Conservation (phyloP, 2,888 invertebrate genomes). For the Silvanus unidentatus region DNA sequence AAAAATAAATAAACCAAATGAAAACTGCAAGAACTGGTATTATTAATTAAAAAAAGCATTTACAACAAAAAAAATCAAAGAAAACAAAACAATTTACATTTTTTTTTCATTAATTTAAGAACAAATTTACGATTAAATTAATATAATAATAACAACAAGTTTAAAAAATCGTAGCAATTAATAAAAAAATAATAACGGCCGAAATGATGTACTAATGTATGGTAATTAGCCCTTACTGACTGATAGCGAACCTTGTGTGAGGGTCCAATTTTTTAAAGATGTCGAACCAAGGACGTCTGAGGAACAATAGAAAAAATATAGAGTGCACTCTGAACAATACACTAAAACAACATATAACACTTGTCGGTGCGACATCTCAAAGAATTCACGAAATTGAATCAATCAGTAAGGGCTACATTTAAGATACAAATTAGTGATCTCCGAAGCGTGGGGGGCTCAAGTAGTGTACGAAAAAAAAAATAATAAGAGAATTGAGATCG, state of each 20-base stretch:
- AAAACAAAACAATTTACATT: slow-evolving; percentile 71
- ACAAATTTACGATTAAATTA: slow-evolving; percentile 65
- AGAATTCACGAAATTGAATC: slow-evolving; percentile 8
- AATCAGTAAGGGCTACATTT: not conserved
- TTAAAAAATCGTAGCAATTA: slow-evolving; percentile 52
- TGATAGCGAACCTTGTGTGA: too few species aligned
- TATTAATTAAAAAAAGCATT: slow-evolving; percentile 66
- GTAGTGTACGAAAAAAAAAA: too few species aligned
- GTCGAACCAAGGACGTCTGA: slow-evolving; percentile 27
- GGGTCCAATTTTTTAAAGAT: not conserved
- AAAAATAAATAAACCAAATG: slow-evolving; percentile 43
- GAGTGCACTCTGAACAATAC: slow-evolving; percentile 40
- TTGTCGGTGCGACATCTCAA: slow-evolving; percentile 34
- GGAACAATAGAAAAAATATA: slow-evolving; percentile 44
- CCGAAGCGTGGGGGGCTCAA: slow-evolving; percentile 24
- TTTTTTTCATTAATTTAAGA: slow-evolving; percentile 55
- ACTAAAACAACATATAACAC: slow-evolving; percentile 42
- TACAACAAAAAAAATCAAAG: slow-evolving; percentile 71
- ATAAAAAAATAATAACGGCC: slow-evolving; percentile 40
- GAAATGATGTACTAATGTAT: slow-evolving; percentile 4
- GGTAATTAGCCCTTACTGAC: slow-evolving; percentile 13
- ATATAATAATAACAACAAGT: slow-evolving; percentile 63
- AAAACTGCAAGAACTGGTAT: slow-evolving; percentile 68
- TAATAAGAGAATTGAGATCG: slow-evolving; percentile 43
- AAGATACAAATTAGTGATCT: slow-evolving; percentile 11